Conservation (phyloP, 1,140 invertebrate species). For the Belonocnema kinseyi region DNA sequence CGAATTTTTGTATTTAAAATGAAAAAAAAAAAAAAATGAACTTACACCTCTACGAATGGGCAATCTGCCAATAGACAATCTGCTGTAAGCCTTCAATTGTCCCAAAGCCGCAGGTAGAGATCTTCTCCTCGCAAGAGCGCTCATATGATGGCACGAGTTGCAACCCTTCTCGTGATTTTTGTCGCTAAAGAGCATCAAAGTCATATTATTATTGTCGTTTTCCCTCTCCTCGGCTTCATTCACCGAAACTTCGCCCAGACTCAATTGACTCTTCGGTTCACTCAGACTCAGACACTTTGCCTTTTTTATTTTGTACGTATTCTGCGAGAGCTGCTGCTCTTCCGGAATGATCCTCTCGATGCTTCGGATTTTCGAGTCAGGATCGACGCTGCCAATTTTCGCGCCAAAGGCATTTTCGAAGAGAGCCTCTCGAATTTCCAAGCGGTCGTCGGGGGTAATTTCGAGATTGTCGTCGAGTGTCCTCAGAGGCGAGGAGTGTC, state of each 20-base stretch:
- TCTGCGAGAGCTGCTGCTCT: not conserved
- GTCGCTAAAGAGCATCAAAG: conserved; percentile 42
- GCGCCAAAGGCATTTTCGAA: conserved; percentile 53
- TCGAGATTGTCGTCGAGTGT: conserved; percentile 31
- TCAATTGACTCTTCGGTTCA: not conserved
- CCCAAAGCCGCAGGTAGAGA: conserved; percentile 58
- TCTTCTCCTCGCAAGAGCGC: conserved; percentile 49
- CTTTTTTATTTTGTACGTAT: not conserved
- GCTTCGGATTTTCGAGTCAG: conserved; percentile 46
- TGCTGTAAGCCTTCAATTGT: conserved; percentile 41
- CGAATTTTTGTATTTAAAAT: not conserved
- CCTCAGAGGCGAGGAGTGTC: conserved; percentile 6
- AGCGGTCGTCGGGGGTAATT: not conserved
- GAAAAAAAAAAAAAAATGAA: not conserved
- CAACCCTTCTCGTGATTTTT: conserved; percentile 36
- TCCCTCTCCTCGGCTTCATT: conserved; percentile 1
- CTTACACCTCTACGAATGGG: conserved; percentile 54
- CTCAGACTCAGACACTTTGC: not conserved
- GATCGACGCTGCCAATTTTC: conserved; percentile 22
- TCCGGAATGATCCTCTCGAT: conserved; percentile 46
- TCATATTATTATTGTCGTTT: conserved; percentile 31
- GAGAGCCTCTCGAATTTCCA: conserved; percentile 36
- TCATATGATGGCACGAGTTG: conserved; percentile 45
- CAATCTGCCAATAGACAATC: conserved; percentile 48
- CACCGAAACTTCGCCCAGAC: not conserved